Conservation (phyloP, 53 echinoderm and acorn worm genomes). For the Antedon mediterranea region DNA sequence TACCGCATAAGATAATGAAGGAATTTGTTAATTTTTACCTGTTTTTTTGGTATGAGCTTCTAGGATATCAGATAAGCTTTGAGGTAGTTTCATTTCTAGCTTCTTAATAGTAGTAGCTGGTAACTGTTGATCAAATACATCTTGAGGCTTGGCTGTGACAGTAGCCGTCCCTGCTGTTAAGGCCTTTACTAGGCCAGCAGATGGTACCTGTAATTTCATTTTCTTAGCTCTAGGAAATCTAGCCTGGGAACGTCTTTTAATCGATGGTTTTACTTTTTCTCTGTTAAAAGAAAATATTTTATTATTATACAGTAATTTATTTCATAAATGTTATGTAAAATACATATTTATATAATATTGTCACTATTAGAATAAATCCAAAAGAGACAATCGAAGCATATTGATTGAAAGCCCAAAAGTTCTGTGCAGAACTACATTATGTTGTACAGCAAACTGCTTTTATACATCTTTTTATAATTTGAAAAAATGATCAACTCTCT, state of each 20-base stretch:
- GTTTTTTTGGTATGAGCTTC: background rate
- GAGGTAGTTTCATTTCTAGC: background rate
- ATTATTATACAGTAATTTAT: too few relatives aligned
- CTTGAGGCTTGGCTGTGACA: background rate
- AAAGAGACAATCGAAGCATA: too few relatives aligned
- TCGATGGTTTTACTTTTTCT: constrained; percentile 2
- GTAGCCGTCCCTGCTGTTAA: background rate
- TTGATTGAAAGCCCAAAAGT: too few relatives aligned
- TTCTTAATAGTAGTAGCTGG: background rate
- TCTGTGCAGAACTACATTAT: too few relatives aligned
- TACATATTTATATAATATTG: too few relatives aligned
- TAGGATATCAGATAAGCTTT: background rate
- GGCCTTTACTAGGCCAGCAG: background rate
- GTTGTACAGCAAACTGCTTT: too few relatives aligned
- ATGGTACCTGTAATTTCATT: background rate
- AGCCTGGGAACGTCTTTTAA: constrained; percentile 11
- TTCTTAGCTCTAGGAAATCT: background rate
- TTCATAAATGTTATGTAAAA: too few relatives aligned
- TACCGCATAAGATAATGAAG: too few relatives aligned
- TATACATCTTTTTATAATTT: too few relatives aligned
- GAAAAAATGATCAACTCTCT: background rate
- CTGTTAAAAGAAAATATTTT: background rate
- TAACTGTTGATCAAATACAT: background rate
- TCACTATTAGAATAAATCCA: too few relatives aligned
- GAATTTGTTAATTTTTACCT: background rate